These are phyloP conservation scores for Trichopria drosophilae DNA, from an alignment of 2,888 invertebrate genomes.

Conservation along the genomic window DNA sequence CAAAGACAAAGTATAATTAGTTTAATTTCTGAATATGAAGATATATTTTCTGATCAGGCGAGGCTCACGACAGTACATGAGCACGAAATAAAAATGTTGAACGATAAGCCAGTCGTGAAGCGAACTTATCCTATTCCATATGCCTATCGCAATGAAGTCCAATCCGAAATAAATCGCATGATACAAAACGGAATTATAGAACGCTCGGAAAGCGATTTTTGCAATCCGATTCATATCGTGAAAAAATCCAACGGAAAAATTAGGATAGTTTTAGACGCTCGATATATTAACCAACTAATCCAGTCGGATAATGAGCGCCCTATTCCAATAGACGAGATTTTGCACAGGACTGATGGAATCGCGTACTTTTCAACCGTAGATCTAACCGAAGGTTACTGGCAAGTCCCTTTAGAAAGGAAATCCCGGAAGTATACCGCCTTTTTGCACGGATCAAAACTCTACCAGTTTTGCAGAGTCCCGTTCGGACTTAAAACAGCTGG, in stretches of 20 bases:
- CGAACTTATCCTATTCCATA: background rate
- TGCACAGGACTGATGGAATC: too few relatives aligned
- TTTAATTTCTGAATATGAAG: too few relatives aligned
- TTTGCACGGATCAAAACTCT: background rate
- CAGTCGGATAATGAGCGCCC: too few relatives aligned
- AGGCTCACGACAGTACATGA: background rate
- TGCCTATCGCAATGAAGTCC: background rate
- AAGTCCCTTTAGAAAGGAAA: background rate
- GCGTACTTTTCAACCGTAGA: conserved; percentile 59
- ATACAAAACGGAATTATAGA: background rate
- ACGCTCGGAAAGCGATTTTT: background rate
- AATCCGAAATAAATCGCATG: background rate
- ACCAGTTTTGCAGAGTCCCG: background rate
- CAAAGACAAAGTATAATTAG: too few relatives aligned
- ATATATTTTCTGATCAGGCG: background rate
- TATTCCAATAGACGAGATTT: too few relatives aligned
- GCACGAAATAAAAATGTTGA: background rate
- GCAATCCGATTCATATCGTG: background rate
- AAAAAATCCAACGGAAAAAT: too few relatives aligned
- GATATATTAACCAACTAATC: too few relatives aligned
- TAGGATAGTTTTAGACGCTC: too few relatives aligned
- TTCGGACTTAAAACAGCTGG: conserved; percentile 9
- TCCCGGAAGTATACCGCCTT: conserved; percentile 15
- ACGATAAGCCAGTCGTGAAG: background rate
- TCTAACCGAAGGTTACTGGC: conserved; percentile 46